Evolutionary conservation across 1,140 invertebrate genomes (phyloP).

Genomic region (Ectropis grisescens): DNA sequence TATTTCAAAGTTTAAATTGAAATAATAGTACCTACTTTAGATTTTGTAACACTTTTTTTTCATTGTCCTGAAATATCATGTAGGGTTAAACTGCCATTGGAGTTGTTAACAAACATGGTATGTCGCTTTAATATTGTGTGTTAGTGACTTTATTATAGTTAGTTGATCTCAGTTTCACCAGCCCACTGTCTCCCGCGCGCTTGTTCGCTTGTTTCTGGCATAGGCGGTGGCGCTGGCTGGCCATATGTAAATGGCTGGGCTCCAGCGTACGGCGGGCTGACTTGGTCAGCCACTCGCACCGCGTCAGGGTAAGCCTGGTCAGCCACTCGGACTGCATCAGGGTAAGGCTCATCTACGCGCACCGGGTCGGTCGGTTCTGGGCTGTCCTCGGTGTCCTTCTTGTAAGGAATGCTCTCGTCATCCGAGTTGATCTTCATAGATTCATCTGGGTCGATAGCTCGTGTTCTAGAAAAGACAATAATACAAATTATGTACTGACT

Average conservation of each 20-base stretch:
- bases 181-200: conserved; percentile 27
- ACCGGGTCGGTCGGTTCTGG: conserved; percentile 42
- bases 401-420: conserved; percentile 58
- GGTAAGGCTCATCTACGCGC: conserved; percentile 26
- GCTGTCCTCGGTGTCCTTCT: conserved; percentile 52
- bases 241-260: conserved; percentile 6
- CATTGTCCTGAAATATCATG: too few relatives aligned
- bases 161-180: conserved; percentile 60
- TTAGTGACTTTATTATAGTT: too few relatives aligned
- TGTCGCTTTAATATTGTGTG: too few relatives aligned
- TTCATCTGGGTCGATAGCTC: conserved; percentile 48
- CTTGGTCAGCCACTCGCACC: conserved; percentile 8
- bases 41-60: too few relatives aligned
- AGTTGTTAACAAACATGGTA: too few relatives aligned
- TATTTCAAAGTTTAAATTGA: too few relatives aligned
- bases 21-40: too few relatives aligned
- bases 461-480: conserved; percentile 24
- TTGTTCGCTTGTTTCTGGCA: too few relatives aligned
- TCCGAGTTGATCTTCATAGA: conserved; percentile 52
- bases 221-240: conserved; percentile 10
- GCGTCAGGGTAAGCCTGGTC: conserved; percentile 21
- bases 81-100: too few relatives aligned
- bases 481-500: too few relatives aligned
- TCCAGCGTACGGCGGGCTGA: conserved; percentile 15
- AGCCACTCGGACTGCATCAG: conserved; percentile 8